Percentiles rank a stretch among this genome's conserved stretches.
Conservation (phyloP, 2,797 vertebrate species). For the Sciurus vulgaris region DNA sequence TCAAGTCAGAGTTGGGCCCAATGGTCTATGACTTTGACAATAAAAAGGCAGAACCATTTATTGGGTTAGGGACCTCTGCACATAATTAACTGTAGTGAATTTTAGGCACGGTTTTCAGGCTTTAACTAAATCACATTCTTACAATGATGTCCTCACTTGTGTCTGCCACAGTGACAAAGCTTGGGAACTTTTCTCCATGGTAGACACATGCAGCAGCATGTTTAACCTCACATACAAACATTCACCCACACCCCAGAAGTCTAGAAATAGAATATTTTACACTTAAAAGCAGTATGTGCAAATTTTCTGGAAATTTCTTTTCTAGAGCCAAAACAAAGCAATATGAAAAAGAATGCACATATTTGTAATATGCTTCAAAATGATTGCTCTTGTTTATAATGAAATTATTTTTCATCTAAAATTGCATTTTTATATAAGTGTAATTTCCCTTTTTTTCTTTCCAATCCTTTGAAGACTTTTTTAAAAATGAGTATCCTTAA, state of each 20-base stretch:
- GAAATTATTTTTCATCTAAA: conserved; percentile 81
- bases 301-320: conserved; percentile 80
- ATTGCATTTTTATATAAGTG: conserved; percentile 78
- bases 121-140: conserved; percentile 56
- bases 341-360: conserved; percentile 76
- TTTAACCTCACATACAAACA: conserved; percentile 40
- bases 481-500: conserved; percentile 86
- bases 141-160: conserved; percentile 79
- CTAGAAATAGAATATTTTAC: conserved; percentile 73
- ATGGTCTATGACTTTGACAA: conserved; percentile 38
- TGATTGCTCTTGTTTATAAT: conserved; percentile 88
- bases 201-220: conserved; percentile 70
- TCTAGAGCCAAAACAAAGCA: conserved; percentile 74
- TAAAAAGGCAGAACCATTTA: conserved; percentile 65
- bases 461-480: conserved; percentile 69
- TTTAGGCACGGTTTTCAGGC: conserved; percentile 59
- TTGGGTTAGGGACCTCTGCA: conserved; percentile 64
- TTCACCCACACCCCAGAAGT: conserved; percentile 40
- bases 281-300: conserved; percentile 73
- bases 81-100: conserved; percentile 50
- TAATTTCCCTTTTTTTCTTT: conserved; percentile 81
- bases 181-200: conserved; percentile 77
- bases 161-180: conserved; percentile 62
- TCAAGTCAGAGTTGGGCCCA: background rate
- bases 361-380: conserved; percentile 87